Percentiles rank a stretch among this genome's conserved stretches.
Evolutionary conservation across 2,888 invertebrate species (phyloP).

Genomic region (Parascotia fuliginaria): DNA sequence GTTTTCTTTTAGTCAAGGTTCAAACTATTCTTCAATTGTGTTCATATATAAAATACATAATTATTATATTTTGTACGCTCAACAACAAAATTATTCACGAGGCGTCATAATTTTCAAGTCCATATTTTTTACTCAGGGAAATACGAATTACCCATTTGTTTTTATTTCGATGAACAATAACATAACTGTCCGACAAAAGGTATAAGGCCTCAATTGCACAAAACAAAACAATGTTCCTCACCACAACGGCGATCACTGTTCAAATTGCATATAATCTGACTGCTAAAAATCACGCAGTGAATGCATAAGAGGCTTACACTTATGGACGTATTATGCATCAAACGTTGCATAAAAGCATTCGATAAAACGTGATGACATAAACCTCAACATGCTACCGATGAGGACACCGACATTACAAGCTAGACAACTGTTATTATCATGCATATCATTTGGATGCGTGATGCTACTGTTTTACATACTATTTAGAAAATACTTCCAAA

Average conservation of each 20-base stretch:
- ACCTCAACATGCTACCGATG: slow-evolving; percentile 6
- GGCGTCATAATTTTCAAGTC: background rate
- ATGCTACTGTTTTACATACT: background rate
- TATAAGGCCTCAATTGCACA: slow-evolving; percentile 4
- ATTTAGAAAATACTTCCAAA: no score
- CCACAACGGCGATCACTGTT: slow-evolving; percentile 34
- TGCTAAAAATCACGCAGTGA: slow-evolving; percentile 35
- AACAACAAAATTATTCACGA: background rate
- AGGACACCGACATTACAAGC: background rate
- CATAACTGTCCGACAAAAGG: slow-evolving; percentile 1
- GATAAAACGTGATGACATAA: slow-evolving; percentile 45
- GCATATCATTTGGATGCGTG: slow-evolving; percentile 20
- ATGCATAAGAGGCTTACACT: slow-evolving; percentile 26
- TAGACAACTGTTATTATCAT: background rate
- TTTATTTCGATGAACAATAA: background rate
- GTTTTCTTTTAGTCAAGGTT: no score
- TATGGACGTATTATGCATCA: slow-evolving; percentile 25
- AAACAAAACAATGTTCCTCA: background rate
- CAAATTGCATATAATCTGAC: slow-evolving; percentile 39
- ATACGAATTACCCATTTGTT: background rate
- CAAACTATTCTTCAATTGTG: background rate
- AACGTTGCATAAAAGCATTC: slow-evolving; percentile 44
- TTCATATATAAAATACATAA: no score
- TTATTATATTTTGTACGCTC: background rate
- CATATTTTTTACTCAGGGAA: slow-evolving; percentile 1